Evolutionary conservation across 2,797 vertebrate species (phyloP), one percentile per base, ranked within the genome.

Genomic region (Hydrophis major): DNA sequence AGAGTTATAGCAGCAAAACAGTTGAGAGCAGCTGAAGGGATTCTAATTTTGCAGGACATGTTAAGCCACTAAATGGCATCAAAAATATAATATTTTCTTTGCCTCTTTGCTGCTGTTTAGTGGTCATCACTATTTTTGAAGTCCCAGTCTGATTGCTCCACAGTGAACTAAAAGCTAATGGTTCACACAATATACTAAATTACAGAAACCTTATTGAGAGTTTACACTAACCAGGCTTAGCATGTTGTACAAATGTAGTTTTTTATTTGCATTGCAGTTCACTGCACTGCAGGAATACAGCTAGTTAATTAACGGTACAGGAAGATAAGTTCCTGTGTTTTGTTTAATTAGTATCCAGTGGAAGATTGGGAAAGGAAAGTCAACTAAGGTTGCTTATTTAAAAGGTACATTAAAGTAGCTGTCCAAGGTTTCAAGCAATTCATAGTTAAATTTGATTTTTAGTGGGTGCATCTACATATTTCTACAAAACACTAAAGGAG

Each of bases 401-500:
- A 59, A 59, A 69, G n/a, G 66, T 94, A 32, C 27, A 89, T 92
- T 91, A 95, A 93, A 78, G 11, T 0, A 92, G 32, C 32, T n/a
- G 28, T 69, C 32, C 13, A 74, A 27, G 93, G 96, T 95, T 83
- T n/a, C 25, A 86, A 25, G 47, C 18, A n/a, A n/a, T 86, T 53
- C 32, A 59, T 53, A 87, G 74, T 47, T 66, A 12, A 4, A 22
- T 18, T 66, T 87, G 5, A 11, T 89, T 55, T 50, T 89, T n/a
- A 89, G 5, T 69, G 14, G 12, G 14, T 42, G 8, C 37, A 60
- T 20, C 1, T 20, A 91, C 93, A 90, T 93, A 11, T 11, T 32
- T 95, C 90, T 96, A 86, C 91, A 89, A 88, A 86, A 91, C 95
- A 78, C 69, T 78, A 92, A 95, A 87, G 88, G 8, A 83, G n/a